Base-by-base conservation (phyloP, 2,888 invertebrate species). In the Tiliacea aurago region DNA sequence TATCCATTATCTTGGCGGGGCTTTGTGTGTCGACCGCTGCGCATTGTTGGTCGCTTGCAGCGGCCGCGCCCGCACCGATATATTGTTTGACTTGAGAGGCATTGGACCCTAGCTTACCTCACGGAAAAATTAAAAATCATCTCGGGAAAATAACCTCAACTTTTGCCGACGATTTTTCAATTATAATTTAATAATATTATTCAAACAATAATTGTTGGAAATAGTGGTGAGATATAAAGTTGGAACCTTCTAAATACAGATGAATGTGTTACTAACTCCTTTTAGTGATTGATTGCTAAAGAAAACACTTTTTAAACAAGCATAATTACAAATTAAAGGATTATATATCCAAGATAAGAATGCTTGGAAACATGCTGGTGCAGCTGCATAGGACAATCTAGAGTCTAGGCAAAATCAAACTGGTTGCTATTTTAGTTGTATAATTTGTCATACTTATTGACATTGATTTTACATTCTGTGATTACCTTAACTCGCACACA, bases 1-100 rank as follows among this genome's bases (percentile, higher is more conserved):
- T 95, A 95, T 95, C 95, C 95, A 95, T 95, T 95, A 95, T 95
- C 94, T 94, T 92, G 94, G 91, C 90, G 86, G 89, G 91, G 93
- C 94, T 94, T 94, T 95, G 93, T 94, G 92, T 90, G 91, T 87
- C 87, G 91, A 89, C 90, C 90, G 91, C 90, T 84, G 90, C 86
- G 92, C 93, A 93, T 94, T 94, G 93, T 94, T 90, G 91, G 90
- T 84, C 90, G 91, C 89, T 87, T 91, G 91, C 92, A 91, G 86
- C 88, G 89, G 80, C 86, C 89, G 87, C 88, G 73, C 86, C 78
- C 80, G 72, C 78, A 68, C 84, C 80, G 76, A 87, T 88, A 88
- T 91, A 91, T 91, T 93, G 93, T 92, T 91, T 92, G 90, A 90
- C 87, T 90, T 80, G 77, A 86, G 86, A 81, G 86, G 83, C 88